Evolutionary conservation across 2,888 invertebrate species (phyloP).

Genomic region (Hirudinaria manillensis): DNA sequence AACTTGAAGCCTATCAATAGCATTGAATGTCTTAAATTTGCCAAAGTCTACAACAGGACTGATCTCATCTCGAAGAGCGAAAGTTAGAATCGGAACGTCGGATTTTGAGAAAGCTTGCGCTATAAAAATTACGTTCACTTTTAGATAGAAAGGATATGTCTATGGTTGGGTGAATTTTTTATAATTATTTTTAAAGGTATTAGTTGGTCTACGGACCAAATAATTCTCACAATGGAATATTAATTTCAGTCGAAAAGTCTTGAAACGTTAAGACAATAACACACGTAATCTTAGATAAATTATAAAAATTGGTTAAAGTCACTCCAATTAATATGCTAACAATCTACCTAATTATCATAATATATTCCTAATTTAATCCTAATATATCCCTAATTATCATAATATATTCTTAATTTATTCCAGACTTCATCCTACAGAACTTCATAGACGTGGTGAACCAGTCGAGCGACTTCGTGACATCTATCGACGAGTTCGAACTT

Average conservation of each 20-base stretch:
- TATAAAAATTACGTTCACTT: neutral
- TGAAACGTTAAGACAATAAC: too few relatives aligned
- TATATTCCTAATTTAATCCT: too few relatives aligned
- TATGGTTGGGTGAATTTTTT: neutral
- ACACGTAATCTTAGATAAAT: too few relatives aligned
- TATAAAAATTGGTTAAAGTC: too few relatives aligned
- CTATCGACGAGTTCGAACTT: conserved; percentile 24
- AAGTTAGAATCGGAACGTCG: neutral
- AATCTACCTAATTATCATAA: too few relatives aligned
- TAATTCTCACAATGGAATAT: neutral
- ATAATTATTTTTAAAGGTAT: neutral
- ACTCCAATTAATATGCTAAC: too few relatives aligned
- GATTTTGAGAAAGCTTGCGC: neutral
- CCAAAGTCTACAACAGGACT: conserved; percentile 29
- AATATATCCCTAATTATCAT: too few relatives aligned
- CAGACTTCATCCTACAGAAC: conserved; percentile 31
- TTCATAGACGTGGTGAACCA: conserved; percentile 31
- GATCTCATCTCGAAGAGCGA: conserved; percentile 20
- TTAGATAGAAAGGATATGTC: neutral
- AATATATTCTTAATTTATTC: neutral
- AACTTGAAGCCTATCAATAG: conserved; percentile 31
- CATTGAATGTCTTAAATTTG: conserved; percentile 33
- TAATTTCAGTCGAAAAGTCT: too few relatives aligned
- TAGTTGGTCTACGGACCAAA: neutral
- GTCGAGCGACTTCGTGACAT: conserved; percentile 32